Evolutionary conservation across 2,113 vertebrate genomes (phyloP).

Genomic region (Tretioscincus oriximinensis): DNA sequence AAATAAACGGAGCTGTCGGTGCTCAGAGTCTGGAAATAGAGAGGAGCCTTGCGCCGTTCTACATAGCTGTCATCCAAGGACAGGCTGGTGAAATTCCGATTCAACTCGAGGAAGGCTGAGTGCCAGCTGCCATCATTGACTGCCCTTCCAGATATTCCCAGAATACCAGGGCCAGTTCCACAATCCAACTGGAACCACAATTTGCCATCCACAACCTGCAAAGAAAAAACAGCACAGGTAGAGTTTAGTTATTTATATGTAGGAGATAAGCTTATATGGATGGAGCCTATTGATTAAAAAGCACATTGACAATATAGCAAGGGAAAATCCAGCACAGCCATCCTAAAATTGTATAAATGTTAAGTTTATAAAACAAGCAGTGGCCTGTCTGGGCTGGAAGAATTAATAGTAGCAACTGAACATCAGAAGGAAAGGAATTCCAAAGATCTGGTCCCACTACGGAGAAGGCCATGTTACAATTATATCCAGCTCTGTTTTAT

Average conservation of each 20-base stretch:
- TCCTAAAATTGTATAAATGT: too few species aligned
- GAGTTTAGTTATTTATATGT: not conserved
- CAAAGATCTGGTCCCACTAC: too few species aligned
- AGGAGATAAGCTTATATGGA: too few species aligned
- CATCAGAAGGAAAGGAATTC: too few species aligned
- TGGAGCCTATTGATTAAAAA: too few species aligned
- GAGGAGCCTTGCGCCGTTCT: slow-evolving; percentile 82
- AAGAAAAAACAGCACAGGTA: slow-evolving; percentile 40
- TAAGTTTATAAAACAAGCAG: too few species aligned
- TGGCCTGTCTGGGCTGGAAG: too few species aligned
- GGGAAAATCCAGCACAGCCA: too few species aligned
- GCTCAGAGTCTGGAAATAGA: slow-evolving; percentile 79
- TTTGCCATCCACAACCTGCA: slow-evolving; percentile 89
- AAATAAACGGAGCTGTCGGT: slow-evolving; percentile 87
- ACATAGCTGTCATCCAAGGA: slow-evolving; percentile 92
- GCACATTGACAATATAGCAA: too few species aligned
- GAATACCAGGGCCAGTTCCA: slow-evolving; percentile 77
- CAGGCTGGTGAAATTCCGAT: slow-evolving; percentile 90
- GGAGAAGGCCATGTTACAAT: too few species aligned
- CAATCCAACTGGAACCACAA: slow-evolving; percentile 95
- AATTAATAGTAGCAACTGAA: too few species aligned
- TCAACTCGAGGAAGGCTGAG: slow-evolving; percentile 89
- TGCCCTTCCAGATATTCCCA: slow-evolving; percentile 87
- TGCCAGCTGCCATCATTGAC: slow-evolving; percentile 96
- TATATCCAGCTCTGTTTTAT: too few species aligned